Base-by-base conservation (phyloP, 2,113 vertebrate genomes). In the Dasyurus viverrinus region DNA sequence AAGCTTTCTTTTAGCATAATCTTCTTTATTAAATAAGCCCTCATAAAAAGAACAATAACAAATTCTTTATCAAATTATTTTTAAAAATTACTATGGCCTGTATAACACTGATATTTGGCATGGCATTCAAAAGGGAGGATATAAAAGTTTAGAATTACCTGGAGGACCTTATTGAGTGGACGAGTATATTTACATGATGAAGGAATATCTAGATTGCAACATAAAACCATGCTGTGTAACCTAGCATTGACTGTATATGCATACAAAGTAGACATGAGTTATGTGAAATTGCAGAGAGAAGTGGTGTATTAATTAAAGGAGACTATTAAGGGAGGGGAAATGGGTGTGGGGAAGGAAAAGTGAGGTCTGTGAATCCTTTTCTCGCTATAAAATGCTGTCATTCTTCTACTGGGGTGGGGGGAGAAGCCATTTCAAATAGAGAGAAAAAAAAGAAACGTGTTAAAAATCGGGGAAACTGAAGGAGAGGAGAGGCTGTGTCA, bases 301-400 rank as follows among this genome's bases (percentile, higher is more conserved):
- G 89, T 93, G 26, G 60, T 84, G 6, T 60, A 42, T 1, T n/a
- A 54, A 30, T 91, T 9, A 48, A 84, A 60, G 55, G 55, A 93
- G 54, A 14, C 14, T 42, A 52, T 52, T 52, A 52, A 52, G 50
- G 9, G 9, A 52, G 50, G 50, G 50, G 9, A 52, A 48, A 9
- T 52, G 10, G 50, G 50, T 52, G 50, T 52, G 50, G 50, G 50
- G 10, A 52, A 52, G 50, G 50, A 11, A 52, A 89, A 27, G 92
- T 93, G 52, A 14, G 24, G 54, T 96, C 92, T 95, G 93, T 92
- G 8, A 42, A 36, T n/a, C n/a, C 68, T n/a, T 16, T 84, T 84
- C 19, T 42, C 23, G 19, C 1, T 84, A 42, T 22, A 84, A 84
- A 42, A 42, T 84, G 19, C 16, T 22, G 19, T 42, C 16, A 84